A percentile compares a stretch with the other conserved stretches of the same genome.
Conservation (phyloP, 2,797 vertebrate genomes). For the Halcyon chelicuti region DNA sequence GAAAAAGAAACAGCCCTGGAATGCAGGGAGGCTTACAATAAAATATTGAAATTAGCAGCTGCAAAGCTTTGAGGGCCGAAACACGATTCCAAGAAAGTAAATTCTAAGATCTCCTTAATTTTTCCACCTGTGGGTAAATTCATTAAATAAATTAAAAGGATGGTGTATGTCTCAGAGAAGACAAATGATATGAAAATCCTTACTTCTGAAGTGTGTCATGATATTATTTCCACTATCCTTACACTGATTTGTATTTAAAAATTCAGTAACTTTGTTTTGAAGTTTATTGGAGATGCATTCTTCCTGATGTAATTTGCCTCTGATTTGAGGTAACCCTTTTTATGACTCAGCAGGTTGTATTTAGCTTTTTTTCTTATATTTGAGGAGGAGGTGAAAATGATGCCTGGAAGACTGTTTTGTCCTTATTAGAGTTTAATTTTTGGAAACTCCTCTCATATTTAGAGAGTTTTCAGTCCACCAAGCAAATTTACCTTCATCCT, state of each 20-base stretch:
- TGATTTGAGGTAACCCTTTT: background rate
- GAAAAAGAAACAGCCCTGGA: background rate
- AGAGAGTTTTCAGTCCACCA: background rate
- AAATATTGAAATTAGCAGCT: background rate
- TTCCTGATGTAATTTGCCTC: background rate
- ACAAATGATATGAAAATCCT: background rate
- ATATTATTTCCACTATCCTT: background rate
- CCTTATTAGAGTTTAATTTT: background rate
- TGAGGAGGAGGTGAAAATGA: background rate
- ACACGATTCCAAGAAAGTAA: background rate
- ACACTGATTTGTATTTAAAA: background rate
- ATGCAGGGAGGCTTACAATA: background rate
- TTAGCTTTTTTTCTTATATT: background rate
- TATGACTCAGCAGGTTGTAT: background rate
- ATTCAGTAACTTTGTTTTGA: background rate
- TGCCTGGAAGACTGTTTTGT: background rate
- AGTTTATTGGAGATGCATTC: background rate
- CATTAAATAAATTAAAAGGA: background rate
- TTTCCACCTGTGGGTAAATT: background rate
- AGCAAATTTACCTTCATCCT: background rate
- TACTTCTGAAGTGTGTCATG: background rate
- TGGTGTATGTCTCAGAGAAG: background rate
- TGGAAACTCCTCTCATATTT: background rate
- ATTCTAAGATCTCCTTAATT: background rate
- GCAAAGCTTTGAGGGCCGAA: background rate